These are phyloP conservation scores for Bellardia pandia DNA, from an alignment of 2,888 invertebrate species.

Conservation along the genomic window DNA sequence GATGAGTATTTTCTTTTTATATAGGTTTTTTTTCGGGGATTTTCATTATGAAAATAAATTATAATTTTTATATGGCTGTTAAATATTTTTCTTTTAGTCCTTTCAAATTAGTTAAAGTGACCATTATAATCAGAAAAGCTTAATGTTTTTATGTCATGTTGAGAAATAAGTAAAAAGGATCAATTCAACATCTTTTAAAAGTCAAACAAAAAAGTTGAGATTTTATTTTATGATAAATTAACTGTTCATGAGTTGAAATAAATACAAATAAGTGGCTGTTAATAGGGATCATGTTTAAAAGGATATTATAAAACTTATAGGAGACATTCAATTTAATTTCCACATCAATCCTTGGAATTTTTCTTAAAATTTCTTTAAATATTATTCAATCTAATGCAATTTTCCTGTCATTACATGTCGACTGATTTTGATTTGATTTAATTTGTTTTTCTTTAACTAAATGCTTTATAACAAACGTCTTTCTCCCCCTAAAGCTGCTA, in stretches of 20 bases:
- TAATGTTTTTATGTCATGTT: conserved; percentile 68
- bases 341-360: neutral
- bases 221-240: conserved; percentile 57
- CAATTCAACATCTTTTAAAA: conserved; percentile 69
- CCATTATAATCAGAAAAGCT: conserved; percentile 66
- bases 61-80: conserved; percentile 70
- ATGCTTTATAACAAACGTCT: conserved; percentile 16
- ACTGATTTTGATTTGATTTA: conserved; percentile 81
- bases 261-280: neutral
- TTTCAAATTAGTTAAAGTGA: conserved; percentile 72
- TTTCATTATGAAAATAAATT: conserved; percentile 70
- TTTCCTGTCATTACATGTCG: conserved; percentile 80
- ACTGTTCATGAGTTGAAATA: conserved; percentile 6
- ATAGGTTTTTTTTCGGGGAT: neutral
- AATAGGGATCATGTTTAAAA: too few species aligned
- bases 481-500: conserved; percentile 40
- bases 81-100: conserved; percentile 54
- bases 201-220: conserved; percentile 40
- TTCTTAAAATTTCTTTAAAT: neutral
- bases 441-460: conserved; percentile 68
- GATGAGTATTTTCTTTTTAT: conserved; percentile 43
- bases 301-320: too few species aligned
- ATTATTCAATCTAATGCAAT: conserved; percentile 76
- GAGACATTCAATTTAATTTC: too few species aligned
- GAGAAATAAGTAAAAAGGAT: conserved; percentile 66